Base-by-base conservation (phyloP, 2,888 invertebrate species). In the Pediacus dermestoides region DNA sequence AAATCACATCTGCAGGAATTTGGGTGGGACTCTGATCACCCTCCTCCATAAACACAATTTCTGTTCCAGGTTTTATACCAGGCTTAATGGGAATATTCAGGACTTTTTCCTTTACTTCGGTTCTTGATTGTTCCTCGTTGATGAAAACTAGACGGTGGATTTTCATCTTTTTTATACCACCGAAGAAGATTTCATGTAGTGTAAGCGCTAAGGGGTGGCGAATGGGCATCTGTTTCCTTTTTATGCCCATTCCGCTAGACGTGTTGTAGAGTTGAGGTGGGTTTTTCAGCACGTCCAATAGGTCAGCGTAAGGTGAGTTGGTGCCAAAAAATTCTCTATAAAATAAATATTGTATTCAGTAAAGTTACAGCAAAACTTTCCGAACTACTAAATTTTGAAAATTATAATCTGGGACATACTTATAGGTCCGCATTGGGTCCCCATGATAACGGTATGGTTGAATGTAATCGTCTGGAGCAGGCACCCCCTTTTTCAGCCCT, bases 121-220 rank as follows among this genome's bases (percentile, higher is more conserved):
- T 74, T 25, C 73, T 73, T 0, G 74, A 71, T 58, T 80, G 72
- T 4, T 80, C 77, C 27, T 78, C 77, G 39, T 81, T 81, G 0
- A 76, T 72, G 55, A 84, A 80, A 3, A 84, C 82, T 30, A 82
- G 70, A 23, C 84, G 74, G 59, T 82, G 80, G 22, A 88, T 85
- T 67, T 86, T 86, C 82, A 88, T 85, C 62, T 87, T 82, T 65
- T 88, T 89, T n/a, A 85, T 70, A 1, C 84, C 82, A 0, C 89
- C 89, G 53, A 74, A 79, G 63, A 76, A 86, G 4, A 76, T 73
- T 59, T 84, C 84, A 48, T 78, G 74, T 27, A 83, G 63, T n/a
- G 78, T 75, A 37, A 84, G 64, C 22, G 67, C 67, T 13, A 84
- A 66, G 3, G 74, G 67, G 52, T 76, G 77, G 48, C 72, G 73